Base-by-base conservation (phyloP, 2,797 vertebrate species). In the Rhynchotus rufescens region DNA sequence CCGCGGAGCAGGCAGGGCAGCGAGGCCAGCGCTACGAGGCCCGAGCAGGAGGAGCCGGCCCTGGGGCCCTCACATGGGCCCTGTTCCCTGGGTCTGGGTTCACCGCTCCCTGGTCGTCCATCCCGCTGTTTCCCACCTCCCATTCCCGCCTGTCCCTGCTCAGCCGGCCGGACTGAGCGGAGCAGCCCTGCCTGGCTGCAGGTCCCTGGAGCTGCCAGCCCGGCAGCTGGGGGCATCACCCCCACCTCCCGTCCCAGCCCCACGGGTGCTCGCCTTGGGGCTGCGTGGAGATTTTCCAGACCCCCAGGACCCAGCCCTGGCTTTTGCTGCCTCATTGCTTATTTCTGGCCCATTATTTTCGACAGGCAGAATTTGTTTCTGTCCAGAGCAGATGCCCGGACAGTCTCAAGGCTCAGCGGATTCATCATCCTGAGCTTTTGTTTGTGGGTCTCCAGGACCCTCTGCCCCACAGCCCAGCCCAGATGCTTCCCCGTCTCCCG, bases 341-440 rank as follows among this genome's bases (percentile, higher is more conserved):
- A 80, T 94, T 96, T 92, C 77, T 72, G 67, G 52, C 88, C 82
- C 84, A 34, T 96, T 94, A 80, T 12, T 36, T 89, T 95, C 25
- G 5, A 94, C 95, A 84, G 80, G 56, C 74, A 92, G 71, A 93
- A 88, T 95, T 96, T 92, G 82, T 95, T 96, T 85, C 82, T 94
- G 76, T 92, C 84, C 20, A 0, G 67, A 92, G 76, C 82, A 85
- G 76, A 93, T 84, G 22, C 30, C 95, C 79, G 0, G 84, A 85
- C 80, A 89, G 60, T 57, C 56, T 95, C 93, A 94, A 91, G 62
- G 67, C 67, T 76, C 56, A 22, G 60, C 49, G 76, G 64, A 96
- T 94, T 95, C 73, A 92, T 95, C 95, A 94, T 91, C 64, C 89
- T 89, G 86, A 92, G 64, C 67, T 83, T 91, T 96, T 96, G 95